A percentile compares a stretch with the other conserved stretches of the same genome.
Conservation (phyloP, 2,888 invertebrate species). For the Chelonus formosanus region DNA sequence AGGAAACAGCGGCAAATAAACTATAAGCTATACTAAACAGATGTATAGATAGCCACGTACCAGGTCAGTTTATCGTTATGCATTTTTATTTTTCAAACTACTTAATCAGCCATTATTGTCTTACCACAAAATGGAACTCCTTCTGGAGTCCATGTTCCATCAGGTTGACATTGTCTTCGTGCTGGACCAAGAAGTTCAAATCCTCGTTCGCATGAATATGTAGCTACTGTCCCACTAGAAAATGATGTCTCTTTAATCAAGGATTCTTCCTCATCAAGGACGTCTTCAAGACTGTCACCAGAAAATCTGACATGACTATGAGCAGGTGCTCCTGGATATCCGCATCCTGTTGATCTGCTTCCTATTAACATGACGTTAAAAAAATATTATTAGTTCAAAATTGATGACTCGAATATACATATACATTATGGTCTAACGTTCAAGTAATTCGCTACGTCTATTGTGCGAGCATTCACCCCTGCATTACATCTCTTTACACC, state of each 20-base stretch:
- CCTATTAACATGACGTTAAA: conserved; percentile 36
- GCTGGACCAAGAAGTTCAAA: conserved; percentile 92
- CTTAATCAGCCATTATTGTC: conserved; percentile 57
- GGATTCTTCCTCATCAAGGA: conserved; percentile 61
- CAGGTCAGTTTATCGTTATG: conserved; percentile 22
- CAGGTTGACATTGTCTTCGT: conserved; percentile 76
- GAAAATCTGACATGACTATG: conserved; percentile 85
- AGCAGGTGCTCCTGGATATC: conserved; percentile 91
- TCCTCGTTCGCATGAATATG: conserved; percentile 87
- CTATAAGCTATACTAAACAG: background rate
- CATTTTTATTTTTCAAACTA: conserved; percentile 3
- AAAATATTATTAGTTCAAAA: conserved; percentile 9
- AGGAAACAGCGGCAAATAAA: conserved; percentile 22
- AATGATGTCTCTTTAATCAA: conserved; percentile 68
- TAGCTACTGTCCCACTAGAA: conserved; percentile 74
- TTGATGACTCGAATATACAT: background rate
- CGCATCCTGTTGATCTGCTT: conserved; percentile 68
- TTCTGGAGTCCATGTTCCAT: conserved; percentile 85
- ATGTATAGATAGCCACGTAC: conserved; percentile 24
- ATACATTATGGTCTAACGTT: too few species aligned
- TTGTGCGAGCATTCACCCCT: conserved; percentile 22
- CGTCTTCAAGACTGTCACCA: conserved; percentile 52
- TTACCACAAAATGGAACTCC: conserved; percentile 95
- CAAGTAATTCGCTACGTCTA: too few species aligned
- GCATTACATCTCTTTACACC: background rate